Evolutionary conservation across 2,888 invertebrate species (phyloP), one percentile per base, ranked within the genome.

Genomic region (Orchesellides sinensis): DNA sequence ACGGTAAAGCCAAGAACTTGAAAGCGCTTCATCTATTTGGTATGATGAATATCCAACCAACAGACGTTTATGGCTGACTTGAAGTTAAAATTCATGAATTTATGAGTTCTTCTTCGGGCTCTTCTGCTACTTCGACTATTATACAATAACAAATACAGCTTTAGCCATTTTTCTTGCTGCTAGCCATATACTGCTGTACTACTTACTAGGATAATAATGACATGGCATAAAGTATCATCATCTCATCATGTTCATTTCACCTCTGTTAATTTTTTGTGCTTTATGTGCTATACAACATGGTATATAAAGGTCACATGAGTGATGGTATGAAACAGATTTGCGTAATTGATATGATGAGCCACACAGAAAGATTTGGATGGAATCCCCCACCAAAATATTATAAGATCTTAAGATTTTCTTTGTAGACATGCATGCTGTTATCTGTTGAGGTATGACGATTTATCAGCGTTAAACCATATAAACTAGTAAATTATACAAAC

Each of bases 301-400:
- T 40, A 25, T 27, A 66, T 59, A 79, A 79, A 79, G 79, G 79
- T 79, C 79, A 79, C 79, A 45, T 52, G 35, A 72, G 63, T 47
- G 56, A 35, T 65, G n/a, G 45, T 45, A 45, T 79, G 54, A 72
- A 70, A 79, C 27, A 29, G 56, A 65, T 72, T 72, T 72, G 69
- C 63, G 65, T 79, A 79, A 79, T 79, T 79, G 79, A 79, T 72
- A 72, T 72, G 79, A 79, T 47, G 72, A 65, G 56, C 79, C 79
- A 72, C 79, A 79, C 79, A 79, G 69, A 17, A 61, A 47, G 77
- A 49, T 65, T 69, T 47, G 25, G 19, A 61, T 25, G 27, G 56
- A 40, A 40, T 40, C 40, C n/a, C n/a, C n/a, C 2, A 21, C 6
- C 10, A 21, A 56, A 8, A 23, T n/a, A 19, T 25, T 14, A 23